Evolutionary conservation across 2,113 vertebrate species (phyloP), one percentile per base, ranked within the genome.

Genomic region (Shinisaurus crocodilurus): DNA sequence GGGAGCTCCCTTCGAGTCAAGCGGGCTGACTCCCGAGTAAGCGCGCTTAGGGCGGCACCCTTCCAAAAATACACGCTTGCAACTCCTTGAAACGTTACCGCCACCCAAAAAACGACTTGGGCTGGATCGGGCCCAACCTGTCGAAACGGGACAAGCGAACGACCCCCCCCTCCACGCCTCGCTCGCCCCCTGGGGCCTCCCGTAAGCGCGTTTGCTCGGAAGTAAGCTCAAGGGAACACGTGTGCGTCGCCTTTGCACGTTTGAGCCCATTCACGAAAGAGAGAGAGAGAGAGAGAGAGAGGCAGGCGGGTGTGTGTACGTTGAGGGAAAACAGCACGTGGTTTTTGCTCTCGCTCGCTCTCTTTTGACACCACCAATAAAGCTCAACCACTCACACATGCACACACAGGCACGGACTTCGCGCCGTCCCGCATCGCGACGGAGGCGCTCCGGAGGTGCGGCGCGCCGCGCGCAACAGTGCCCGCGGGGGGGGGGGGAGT

Each of bases 121-220:
- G n/a, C 60, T 25, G 82, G 57, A 65, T 83, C 23, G 82, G 82
- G 37, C 20, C 37, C 57, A 40, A 40, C 9, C 34, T 60, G n/a
- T 12, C n/a, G n/a, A 94, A 92, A 70, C 94, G 92, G 92, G 90
- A 95, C 94, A 93, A 95, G 96, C 96, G 96, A 95, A 92, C 96
- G 95, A 94, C 94, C 89, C 93, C 29, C 93, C 76, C 76, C 3
- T 50, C 13, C 34, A 13, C 9, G 29, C 69, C 32, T 34, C 29
- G 32, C 18, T 8, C 40, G 32, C 48, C 85, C 6, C 43, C 6
- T 1, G 3, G 65, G 92, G 83, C 89, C 80, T 90, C 86, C 85
- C 3, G 60, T 93, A 87, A 84, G 89, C 95, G 37, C 40, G 88
- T 96, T 95, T 91, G 74, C 40, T 45, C 15, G 67, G 7, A 37